These are phyloP conservation scores for Cottus gobio DNA, from an alignment of 2,113 vertebrate species.

Conservation along the genomic window DNA sequence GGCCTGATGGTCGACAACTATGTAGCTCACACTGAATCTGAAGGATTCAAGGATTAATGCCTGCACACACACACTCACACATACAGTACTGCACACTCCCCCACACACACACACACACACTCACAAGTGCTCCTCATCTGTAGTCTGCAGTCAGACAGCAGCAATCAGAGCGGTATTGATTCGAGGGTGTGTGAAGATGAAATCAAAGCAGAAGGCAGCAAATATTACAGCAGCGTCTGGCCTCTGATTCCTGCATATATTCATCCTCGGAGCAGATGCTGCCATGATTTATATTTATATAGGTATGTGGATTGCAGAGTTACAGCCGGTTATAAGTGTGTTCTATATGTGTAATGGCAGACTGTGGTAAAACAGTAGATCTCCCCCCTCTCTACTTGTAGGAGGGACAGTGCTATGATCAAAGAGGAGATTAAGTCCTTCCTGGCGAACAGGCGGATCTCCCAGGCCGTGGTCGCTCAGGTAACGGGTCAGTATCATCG, in stretches of 20 bases:
- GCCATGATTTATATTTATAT: conserved; percentile 5
- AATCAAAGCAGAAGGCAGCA: conserved; percentile 48
- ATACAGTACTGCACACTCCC: conserved; percentile 4
- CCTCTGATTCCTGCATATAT: conserved; percentile 28
- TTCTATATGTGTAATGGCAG: background rate
- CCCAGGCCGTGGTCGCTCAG: conserved; percentile 98
- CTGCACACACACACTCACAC: conserved; percentile 16
- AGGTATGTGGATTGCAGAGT: background rate
- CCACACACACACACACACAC: conserved; percentile 21
- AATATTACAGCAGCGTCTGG: conserved; percentile 28
- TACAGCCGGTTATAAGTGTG: background rate
- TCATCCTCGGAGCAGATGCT: conserved; percentile 19
- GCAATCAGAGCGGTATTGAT: conserved; percentile 72
- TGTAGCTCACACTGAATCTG: conserved; percentile 27
- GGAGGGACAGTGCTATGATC: conserved; percentile 96
- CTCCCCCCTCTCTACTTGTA: conserved; percentile 65
- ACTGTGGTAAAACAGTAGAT: background rate
- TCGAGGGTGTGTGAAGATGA: conserved; percentile 63
- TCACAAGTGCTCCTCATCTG: conserved; percentile 44
- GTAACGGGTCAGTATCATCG: conserved; percentile 90
- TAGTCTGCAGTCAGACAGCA: conserved; percentile 61
- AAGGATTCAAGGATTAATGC: conserved; percentile 37
- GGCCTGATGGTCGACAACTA: background rate
- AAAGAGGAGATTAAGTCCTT: conserved; percentile 99
- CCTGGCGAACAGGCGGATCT: conserved; percentile 96